These are phyloP conservation scores for Eupithecia vulgata DNA, from an alignment of 2,888 invertebrate species.

Conservation along the genomic window DNA sequence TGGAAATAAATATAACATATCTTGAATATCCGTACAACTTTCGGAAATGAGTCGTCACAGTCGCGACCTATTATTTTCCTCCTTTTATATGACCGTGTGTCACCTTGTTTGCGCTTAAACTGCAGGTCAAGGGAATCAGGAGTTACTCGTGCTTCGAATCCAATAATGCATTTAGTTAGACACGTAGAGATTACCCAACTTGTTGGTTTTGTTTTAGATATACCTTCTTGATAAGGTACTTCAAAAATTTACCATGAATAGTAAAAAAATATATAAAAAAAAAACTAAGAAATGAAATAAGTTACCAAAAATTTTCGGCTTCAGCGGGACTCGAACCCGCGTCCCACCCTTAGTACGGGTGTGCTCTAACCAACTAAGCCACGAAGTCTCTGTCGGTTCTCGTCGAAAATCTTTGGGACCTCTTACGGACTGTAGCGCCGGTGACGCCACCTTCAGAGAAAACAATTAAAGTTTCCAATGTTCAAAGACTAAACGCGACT, in stretches of 20 bases:
- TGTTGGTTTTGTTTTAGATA: not conserved
- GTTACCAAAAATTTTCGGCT: too few relatives aligned
- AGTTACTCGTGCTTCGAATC: conserved; percentile 38
- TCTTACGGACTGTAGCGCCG: too few relatives aligned
- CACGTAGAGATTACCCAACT: conserved; percentile 18
- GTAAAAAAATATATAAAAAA: too few relatives aligned
- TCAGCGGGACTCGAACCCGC: too few relatives aligned
- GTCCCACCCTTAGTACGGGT: too few relatives aligned
- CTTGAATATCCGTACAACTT: not conserved
- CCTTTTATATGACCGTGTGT: conserved; percentile 30
- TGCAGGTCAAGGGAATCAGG: conserved; percentile 39
- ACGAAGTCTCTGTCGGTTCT: too few relatives aligned
- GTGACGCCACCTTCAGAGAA: too few relatives aligned
- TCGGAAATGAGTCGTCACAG: conserved; percentile 8
- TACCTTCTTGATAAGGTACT: not conserved
- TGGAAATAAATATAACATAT: not conserved
- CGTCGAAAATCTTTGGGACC: too few relatives aligned
- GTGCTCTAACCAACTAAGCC: too few relatives aligned
- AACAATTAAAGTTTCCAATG: too few relatives aligned
- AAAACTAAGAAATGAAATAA: too few relatives aligned
- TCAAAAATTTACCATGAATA: not conserved
- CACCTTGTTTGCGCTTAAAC: conserved; percentile 24
- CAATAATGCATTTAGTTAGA: conserved; percentile 21
- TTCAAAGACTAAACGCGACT: too few relatives aligned
- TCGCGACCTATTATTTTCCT: conserved; percentile 26